Conservation (phyloP, 1,140 invertebrate species). For the Aricia agestis region DNA sequence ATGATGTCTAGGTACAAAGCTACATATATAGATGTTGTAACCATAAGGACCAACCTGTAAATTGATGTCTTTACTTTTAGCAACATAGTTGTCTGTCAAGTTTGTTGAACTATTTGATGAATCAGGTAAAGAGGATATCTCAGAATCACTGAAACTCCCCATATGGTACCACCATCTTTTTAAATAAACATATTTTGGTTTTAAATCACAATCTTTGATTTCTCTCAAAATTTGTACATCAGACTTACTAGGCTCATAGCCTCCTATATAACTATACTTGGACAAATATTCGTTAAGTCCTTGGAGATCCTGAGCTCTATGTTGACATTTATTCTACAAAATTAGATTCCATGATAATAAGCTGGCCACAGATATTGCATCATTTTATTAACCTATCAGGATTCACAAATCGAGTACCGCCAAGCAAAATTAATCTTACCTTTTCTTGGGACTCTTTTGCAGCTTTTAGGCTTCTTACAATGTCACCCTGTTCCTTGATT, state of each 20-base stretch:
- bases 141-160: conserved; percentile 74
- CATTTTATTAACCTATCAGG: conserved; percentile 7
- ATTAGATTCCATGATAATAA: conserved; percentile 36
- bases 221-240: conserved; percentile 72
- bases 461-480: conserved; percentile 88
- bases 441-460: conserved; percentile 84
- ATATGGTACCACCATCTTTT: conserved; percentile 79
- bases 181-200: conserved; percentile 68
- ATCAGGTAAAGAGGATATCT: conserved; percentile 66
- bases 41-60: conserved; percentile 59
- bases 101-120: conserved; percentile 33
- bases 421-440: conserved; percentile 59
- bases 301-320: conserved; percentile 42
- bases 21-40: conserved; percentile 20
- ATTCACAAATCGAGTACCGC: background rate
- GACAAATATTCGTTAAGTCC: conserved; percentile 65
- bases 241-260: conserved; percentile 73
- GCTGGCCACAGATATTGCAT: conserved; percentile 36
- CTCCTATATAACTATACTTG: conserved; percentile 76
- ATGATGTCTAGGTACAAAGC: conserved; percentile 21
- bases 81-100: background rate
- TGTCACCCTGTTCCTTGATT: conserved; percentile 88
- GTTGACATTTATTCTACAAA: conserved; percentile 52
- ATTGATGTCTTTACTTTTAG: conserved; percentile 42
- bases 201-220: conserved; percentile 52